Conservation (phyloP, 2,113 vertebrate species). For the Myodes glareolus region DNA sequence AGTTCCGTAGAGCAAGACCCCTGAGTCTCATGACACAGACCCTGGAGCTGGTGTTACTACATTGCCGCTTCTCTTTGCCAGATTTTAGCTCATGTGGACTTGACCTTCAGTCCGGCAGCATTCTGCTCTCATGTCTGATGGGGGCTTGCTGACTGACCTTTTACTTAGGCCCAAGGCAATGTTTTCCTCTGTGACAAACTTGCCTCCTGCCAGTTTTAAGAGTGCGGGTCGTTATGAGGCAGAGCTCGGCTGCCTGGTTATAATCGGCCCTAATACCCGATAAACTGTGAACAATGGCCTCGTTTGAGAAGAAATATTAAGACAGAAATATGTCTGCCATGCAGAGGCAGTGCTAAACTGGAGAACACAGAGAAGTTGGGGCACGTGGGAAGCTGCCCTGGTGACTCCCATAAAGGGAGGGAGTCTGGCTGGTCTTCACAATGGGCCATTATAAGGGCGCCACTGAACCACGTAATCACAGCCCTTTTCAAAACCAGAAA, state of each 20-base stretch:
- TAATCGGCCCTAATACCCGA: slow-evolving; percentile 72
- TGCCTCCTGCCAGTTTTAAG: slow-evolving; percentile 55
- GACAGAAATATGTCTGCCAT: slow-evolving; percentile 56
- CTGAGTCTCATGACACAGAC: neutral
- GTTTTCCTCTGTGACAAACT: slow-evolving; percentile 74
- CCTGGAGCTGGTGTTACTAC: slow-evolving; percentile 26
- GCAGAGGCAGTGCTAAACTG: slow-evolving; percentile 63
- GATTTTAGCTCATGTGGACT: slow-evolving; percentile 12
- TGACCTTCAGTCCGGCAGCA: slow-evolving; percentile 66
- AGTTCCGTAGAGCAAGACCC: slow-evolving; percentile 19
- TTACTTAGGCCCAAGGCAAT: slow-evolving; percentile 73
- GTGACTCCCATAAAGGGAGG: neutral
- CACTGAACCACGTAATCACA: slow-evolving; percentile 40
- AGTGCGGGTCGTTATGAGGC: slow-evolving; percentile 57
- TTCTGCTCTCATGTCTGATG: slow-evolving; percentile 13
- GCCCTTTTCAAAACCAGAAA: slow-evolving; percentile 63
- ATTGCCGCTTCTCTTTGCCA: slow-evolving; percentile 14
- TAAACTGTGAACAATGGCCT: slow-evolving; percentile 70
- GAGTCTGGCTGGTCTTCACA: slow-evolving; percentile 39
- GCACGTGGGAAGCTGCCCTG: slow-evolving; percentile 46
- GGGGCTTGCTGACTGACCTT: slow-evolving; percentile 70
- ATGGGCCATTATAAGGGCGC: slow-evolving; percentile 63
- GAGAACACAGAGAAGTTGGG: slow-evolving; percentile 65
- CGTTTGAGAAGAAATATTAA: slow-evolving; percentile 16
- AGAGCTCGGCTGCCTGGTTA: slow-evolving; percentile 16